Conservation (phyloP, 2,797 vertebrate genomes). For the Rachycentron canadum region DNA sequence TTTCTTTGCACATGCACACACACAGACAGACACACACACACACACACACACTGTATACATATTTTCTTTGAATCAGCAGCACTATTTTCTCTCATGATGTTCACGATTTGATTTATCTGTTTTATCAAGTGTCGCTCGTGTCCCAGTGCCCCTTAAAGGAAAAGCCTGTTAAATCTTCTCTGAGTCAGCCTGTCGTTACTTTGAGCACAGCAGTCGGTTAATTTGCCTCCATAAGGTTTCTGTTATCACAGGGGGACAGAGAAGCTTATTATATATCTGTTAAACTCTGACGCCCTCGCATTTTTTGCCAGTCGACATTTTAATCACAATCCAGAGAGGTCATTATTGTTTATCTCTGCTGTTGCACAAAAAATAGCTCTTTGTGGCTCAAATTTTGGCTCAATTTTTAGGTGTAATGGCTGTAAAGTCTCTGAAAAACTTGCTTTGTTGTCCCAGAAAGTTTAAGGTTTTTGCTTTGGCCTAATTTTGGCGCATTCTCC, state of each 20-base stretch:
- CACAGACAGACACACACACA: slow-evolving; percentile 28
- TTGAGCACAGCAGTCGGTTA: slow-evolving; percentile 56
- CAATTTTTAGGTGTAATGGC: slow-evolving; percentile 4
- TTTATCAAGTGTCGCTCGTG: slow-evolving; percentile 26
- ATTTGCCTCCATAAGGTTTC: slow-evolving; percentile 57
- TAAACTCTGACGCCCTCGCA: slow-evolving; percentile 37
- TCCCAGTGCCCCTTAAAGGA: slow-evolving; percentile 33
- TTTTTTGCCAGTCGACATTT: slow-evolving; percentile 42
- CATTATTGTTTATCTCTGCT: slow-evolving; percentile 34
- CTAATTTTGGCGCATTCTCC: slow-evolving; percentile 34
- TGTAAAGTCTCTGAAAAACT: not conserved
- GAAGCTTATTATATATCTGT: slow-evolving; percentile 46
- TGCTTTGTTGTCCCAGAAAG: slow-evolving; percentile 11
- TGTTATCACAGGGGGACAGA: slow-evolving; percentile 57
- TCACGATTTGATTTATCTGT: slow-evolving; percentile 15
- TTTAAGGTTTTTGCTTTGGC: slow-evolving; percentile 6
- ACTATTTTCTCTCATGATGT: slow-evolving; percentile 24
- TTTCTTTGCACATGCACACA: slow-evolving; percentile 26
- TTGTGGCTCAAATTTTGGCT: slow-evolving; percentile 12
- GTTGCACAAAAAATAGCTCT: not conserved
- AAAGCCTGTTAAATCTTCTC: slow-evolving; percentile 51
- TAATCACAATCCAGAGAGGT: slow-evolving; percentile 49
- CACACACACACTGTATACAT: slow-evolving; percentile 12
- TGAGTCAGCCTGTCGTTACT: slow-evolving; percentile 55
- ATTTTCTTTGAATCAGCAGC: slow-evolving; percentile 34